Evolutionary conservation across 1,140 invertebrate genomes (phyloP).

Genomic region (Pentalonia nigronervosa): DNA sequence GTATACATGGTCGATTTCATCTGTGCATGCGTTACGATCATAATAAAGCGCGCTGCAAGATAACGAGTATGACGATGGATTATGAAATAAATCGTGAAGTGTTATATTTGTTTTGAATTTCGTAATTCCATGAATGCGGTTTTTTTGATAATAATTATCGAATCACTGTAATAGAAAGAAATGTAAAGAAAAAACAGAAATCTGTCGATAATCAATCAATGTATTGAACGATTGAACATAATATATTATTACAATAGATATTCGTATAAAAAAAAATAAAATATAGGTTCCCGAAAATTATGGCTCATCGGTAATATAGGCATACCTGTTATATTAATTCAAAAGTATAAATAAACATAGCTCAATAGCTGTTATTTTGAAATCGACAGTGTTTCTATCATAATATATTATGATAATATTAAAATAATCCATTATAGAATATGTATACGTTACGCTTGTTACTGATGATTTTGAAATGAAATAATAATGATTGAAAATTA

Average conservation of each 20-base stretch:
- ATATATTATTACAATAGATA: neutral
- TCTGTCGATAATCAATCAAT: neutral
- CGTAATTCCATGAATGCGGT: neutral
- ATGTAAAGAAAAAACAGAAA: neutral
- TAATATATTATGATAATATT: neutral
- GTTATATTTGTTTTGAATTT: neutral
- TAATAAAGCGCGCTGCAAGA: neutral
- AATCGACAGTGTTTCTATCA: neutral
- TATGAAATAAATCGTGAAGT: slow-evolving; percentile 27
- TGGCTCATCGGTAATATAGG: neutral
- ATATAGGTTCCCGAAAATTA: neutral
- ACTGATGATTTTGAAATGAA: neutral
- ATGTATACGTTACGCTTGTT: neutral
- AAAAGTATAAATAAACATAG: neutral
- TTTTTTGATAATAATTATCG: neutral
- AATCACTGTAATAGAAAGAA: neutral
- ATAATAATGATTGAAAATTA: neutral
- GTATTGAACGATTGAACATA: too few relatives aligned
- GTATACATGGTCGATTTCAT: neutral
- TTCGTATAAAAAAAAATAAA: neutral
- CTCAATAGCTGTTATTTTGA: neutral
- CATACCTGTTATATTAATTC: neutral
- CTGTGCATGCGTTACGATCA: neutral
- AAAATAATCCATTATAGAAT: neutral
- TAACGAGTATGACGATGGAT: neutral